Conservation (phyloP, 1,140 invertebrate genomes). For the Hydropsyche tenuis region DNA sequence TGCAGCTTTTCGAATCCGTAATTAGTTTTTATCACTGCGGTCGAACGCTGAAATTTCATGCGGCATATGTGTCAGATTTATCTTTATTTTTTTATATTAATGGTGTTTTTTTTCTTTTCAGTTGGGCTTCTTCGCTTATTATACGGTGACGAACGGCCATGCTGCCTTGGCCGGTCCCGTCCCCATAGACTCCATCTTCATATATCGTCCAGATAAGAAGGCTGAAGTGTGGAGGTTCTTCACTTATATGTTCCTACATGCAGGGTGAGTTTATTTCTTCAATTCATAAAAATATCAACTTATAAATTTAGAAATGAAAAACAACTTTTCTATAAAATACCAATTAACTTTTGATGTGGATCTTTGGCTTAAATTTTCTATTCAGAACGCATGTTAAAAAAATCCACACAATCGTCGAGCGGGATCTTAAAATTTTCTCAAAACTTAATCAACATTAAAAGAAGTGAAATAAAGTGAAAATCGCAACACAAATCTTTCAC, state of each 20-base stretch:
- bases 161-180: constrained; percentile 88
- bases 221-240: constrained; percentile 93
- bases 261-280: constrained; percentile 71
- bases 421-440: no score
- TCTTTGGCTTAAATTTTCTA: no score
- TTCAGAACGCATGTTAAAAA: no score
- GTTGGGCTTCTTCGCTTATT: constrained; percentile 92
- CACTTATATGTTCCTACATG: constrained; percentile 94
- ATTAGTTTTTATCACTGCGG: constrained; percentile 18
- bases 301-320: no score
- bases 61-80: not conserved
- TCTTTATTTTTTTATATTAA: not conserved
- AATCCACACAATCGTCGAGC: no score
- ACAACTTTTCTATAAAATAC: no score
- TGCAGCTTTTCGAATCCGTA: constrained; percentile 14
- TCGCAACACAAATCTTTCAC: no score
- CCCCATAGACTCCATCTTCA: constrained; percentile 90
- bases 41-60: not conserved
- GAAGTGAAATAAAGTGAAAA: no score
- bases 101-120: constrained; percentile 63
- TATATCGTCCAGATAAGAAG: constrained; percentile 91
- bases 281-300: no score
- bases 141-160: constrained; percentile 80
- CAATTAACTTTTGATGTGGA: no score
- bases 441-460: no score